Evolutionary conservation across 2,113 vertebrate genomes (phyloP), one percentile per base, ranked within the genome.

Genomic region (Sceloporus tristichus): DNA sequence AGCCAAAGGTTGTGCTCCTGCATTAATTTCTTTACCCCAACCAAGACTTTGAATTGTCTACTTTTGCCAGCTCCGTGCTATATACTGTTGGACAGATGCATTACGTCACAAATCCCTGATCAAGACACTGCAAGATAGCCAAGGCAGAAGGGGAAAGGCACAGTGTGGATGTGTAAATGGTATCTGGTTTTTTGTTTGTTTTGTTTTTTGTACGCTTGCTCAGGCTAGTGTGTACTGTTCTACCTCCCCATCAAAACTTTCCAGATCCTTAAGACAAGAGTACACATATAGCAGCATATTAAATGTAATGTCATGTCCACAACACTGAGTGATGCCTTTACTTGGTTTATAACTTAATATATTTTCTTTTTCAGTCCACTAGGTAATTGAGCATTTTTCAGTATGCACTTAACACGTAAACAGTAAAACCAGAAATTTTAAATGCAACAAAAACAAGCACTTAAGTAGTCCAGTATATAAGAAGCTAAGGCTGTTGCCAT

Each of bases 1-100:
- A 82, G 86, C 86, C 86, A 87, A 82, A 48, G 48, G 56, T 53
- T 62, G 54, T 48, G 79, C 56, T 82, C 82, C 56, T 65, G 80
- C 48, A 48, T 76, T 40, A 53, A 56, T 59, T 34, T 62, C 53
- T 81, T 73, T 73, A 48, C 79, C 54, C 70, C 53, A 66, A 82
- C 68, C 78, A 75, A 66, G 7, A 74, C 38, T 54, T 40, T 62
- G 79, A 81, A 38, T 53, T 18, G 34, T 66, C n/a, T 76, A 54
- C 79, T 23, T 9, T 40, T 66, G 71, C 86, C 86, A 87, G 10
- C 34, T 87, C 38, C 53, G 3, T 29, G 56, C 29, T 82, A 38
- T 76, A 66, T 65, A 16, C 56, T 76, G 40, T 76, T 40, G 76
- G 71, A 79, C 79, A n/a, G 21, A 9, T 48, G 29, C 40, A 16